A percentile compares a stretch with the other conserved stretches of the same genome.
phyloP scores from a whole-genome alignment of 37 sponge, comb jelly and placozoan species.

The Beroe ovata region DNA sequence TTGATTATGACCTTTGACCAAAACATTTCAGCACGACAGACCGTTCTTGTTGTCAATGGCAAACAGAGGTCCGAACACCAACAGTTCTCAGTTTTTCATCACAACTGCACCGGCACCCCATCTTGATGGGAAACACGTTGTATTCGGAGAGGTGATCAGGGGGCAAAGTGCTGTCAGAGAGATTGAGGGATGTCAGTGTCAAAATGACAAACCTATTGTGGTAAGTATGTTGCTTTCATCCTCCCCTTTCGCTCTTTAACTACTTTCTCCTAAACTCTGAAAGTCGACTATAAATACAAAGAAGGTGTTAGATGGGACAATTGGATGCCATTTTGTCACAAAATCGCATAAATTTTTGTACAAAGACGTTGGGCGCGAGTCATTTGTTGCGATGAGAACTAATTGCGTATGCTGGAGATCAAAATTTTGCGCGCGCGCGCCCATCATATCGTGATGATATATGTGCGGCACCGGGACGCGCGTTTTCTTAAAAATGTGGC shows the following conservation, averaged over 20 bases:
- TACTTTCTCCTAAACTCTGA: neutral
- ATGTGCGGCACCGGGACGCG: too few species aligned
- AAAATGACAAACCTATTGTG: constrained; percentile 16
- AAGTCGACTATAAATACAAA: too few species aligned
- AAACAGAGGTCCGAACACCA: constrained; percentile 45
- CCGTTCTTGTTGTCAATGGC: constrained; percentile 30
- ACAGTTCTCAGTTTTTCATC: constrained; percentile 61
- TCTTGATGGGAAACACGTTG: constrained; percentile 43
- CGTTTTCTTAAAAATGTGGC: too few species aligned
- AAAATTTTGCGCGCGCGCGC: neutral
- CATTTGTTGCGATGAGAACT: neutral
- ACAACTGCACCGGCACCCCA: constrained; percentile 40
- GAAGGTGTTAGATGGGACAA: too few species aligned
- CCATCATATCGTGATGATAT: too few species aligned
- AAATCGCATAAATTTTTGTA: neutral
- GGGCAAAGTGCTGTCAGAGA: constrained; percentile 53
- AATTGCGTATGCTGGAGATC: neutral
- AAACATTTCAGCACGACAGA: constrained; percentile 41
- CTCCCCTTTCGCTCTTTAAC: neutral
- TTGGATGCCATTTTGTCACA: too few species aligned
- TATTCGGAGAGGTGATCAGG: constrained; percentile 19
- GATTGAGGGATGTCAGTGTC: neutral
- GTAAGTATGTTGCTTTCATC: neutral
- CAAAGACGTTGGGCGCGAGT: neutral
- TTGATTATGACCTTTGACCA: too few species aligned